A percentile compares a stretch with the other conserved stretches of the same genome.
phyloP scores from a whole-genome alignment of 2,888 invertebrate species.

The Caenorhabditis wallacei region DNA sequence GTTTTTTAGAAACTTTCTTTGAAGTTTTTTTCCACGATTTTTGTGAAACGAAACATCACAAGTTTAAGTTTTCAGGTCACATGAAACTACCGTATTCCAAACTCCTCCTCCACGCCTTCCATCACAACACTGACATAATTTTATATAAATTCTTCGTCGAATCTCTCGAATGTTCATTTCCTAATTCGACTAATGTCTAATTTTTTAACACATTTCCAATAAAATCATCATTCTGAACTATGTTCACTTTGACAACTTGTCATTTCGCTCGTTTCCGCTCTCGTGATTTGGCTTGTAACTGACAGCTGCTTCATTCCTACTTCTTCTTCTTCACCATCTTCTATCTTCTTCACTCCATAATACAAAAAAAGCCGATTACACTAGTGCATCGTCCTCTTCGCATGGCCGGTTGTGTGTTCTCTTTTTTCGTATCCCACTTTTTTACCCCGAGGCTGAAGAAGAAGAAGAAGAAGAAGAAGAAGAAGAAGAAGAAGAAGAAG shows the following conservation, averaged over 20 bases:
- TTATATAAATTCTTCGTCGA: neutral
- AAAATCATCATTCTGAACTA: slow-evolving; percentile 6
- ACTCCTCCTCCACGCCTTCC: too few species aligned
- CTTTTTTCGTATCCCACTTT: slow-evolving; percentile 14
- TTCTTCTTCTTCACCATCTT: too few species aligned
- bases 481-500: neutral
- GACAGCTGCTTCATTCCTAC: slow-evolving; percentile 28
- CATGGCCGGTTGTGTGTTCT: slow-evolving; percentile 30
- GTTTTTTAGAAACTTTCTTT: too few species aligned
- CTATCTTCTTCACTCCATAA: slow-evolving; percentile 22
- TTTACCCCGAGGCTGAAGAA: neutral
- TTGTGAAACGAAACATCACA: too few species aligned
- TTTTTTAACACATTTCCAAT: neutral
- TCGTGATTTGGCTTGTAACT: slow-evolving; percentile 12
- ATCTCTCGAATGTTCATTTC: neutral
- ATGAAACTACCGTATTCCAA: too few species aligned
- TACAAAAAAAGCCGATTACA: slow-evolving; percentile 47
- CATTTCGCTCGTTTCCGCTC: slow-evolving; percentile 6
- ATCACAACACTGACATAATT: neutral
- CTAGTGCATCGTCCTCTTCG: slow-evolving; percentile 12
- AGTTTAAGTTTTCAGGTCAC: too few species aligned
- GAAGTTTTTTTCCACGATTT: too few species aligned
- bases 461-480: neutral
- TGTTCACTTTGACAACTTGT: neutral
- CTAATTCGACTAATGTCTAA: neutral